Conservation (phyloP, 2,113 vertebrate species). For the Gracilinanus agilis region DNA sequence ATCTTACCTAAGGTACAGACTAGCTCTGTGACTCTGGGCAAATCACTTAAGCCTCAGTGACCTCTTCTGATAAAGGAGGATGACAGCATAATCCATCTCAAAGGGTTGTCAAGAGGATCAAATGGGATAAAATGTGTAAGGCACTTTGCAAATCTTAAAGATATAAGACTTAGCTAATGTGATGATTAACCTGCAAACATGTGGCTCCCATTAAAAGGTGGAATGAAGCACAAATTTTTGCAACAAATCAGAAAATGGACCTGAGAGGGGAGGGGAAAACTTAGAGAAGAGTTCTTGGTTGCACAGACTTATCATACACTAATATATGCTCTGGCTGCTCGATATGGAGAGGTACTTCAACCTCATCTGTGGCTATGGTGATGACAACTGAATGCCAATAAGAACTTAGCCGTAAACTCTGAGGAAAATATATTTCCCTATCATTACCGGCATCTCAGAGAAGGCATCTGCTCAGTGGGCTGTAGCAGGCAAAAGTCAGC, state of each 20-base stretch:
- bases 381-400: constrained; percentile 65
- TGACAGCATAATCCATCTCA: neutral
- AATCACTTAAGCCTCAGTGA: neutral
- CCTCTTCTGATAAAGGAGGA: neutral
- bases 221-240: neutral
- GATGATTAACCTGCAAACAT: neutral
- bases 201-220: neutral
- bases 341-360: constrained; percentile 66
- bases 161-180: neutral
- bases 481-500: constrained; percentile 50
- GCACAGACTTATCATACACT: constrained; percentile 18
- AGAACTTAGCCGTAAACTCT: constrained; percentile 58
- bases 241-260: neutral
- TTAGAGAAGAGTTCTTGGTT: neutral
- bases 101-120: neutral
- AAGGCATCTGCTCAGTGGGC: constrained; percentile 58
- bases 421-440: constrained; percentile 59
- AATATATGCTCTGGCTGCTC: constrained; percentile 49
- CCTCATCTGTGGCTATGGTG: constrained; percentile 59
- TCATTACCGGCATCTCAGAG: constrained; percentile 9
- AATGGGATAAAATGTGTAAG: neutral
- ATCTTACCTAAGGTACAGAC: neutral
- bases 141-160: neutral
- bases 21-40: neutral
- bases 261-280: neutral